These are phyloP conservation scores for Sebastes diaconus DNA, from an alignment of 2,797 vertebrate species.

Conservation along the genomic window DNA sequence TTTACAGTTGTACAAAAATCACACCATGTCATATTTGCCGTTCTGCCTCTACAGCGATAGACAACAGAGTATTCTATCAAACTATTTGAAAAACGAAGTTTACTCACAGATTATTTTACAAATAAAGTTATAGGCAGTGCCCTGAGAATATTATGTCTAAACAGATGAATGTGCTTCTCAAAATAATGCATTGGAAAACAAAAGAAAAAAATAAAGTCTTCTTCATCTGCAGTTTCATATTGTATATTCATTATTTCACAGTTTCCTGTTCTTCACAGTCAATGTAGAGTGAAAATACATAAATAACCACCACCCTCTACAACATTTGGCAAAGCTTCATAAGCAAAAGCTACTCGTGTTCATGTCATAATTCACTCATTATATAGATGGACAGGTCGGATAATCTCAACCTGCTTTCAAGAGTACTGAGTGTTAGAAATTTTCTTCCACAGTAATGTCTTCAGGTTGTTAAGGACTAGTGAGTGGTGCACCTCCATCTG, in stretches of 20 bases:
- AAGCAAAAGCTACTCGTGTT: neutral
- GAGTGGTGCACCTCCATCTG: constrained; percentile 98
- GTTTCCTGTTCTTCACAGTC: constrained; percentile 62
- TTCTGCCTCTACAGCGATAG: neutral
- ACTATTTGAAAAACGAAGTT: constrained; percentile 45
- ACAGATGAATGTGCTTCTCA: constrained; percentile 30
- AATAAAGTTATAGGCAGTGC: constrained; percentile 48
- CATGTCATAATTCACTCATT: neutral
- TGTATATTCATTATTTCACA: constrained; percentile 56
- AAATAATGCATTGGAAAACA: constrained; percentile 32
- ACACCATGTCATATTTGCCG: neutral
- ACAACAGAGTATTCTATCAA: constrained; percentile 5
- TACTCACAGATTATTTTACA: constrained; percentile 32
- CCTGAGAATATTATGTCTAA: constrained; percentile 63
- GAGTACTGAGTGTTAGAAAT: constrained; percentile 97
- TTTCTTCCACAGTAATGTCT: constrained; percentile 95
- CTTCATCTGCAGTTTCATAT: constrained; percentile 22
- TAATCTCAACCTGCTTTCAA: constrained; percentile 65
- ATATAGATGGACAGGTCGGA: neutral
- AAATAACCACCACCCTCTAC: constrained; percentile 2
- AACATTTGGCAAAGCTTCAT: constrained; percentile 27
- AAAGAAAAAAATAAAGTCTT: neutral
- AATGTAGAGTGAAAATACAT: constrained; percentile 25
- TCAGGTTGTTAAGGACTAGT: constrained; percentile 95
- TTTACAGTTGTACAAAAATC: constrained; percentile 40